Percentiles rank a stretch among this genome's conserved stretches.
Conservation (phyloP, 2,797 vertebrate species). For the Myripristis jacobus region DNA sequence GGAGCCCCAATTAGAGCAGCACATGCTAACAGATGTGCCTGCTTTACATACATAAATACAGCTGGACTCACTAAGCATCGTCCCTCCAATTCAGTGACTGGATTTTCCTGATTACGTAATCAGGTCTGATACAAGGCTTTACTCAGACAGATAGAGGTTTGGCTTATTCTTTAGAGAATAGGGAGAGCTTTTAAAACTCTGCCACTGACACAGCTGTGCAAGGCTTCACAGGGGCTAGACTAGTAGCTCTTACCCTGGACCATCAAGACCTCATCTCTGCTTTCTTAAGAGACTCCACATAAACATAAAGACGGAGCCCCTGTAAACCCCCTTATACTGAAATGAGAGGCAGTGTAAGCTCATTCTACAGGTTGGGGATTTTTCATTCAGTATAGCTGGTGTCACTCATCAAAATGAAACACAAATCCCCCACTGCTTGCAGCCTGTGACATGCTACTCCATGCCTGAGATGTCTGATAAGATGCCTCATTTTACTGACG, state of each 20-base stretch:
- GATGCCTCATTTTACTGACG: slow-evolving; percentile 37
- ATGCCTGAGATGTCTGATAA: slow-evolving; percentile 56
- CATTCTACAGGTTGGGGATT: slow-evolving; percentile 27
- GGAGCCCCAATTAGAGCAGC: slow-evolving; percentile 12
- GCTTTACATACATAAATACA: neutral
- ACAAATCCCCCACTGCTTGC: slow-evolving; percentile 36
- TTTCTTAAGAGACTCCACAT: slow-evolving; percentile 21
- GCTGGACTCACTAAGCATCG: neutral
- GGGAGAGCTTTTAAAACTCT: slow-evolving; percentile 43
- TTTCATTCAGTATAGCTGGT: slow-evolving; percentile 42
- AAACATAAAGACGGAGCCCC: slow-evolving; percentile 19
- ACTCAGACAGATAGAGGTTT: slow-evolving; percentile 21
- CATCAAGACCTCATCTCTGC: slow-evolving; percentile 36
- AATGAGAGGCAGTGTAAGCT: slow-evolving; percentile 13
- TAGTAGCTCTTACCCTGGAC: neutral
- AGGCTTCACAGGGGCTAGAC: slow-evolving; percentile 14
- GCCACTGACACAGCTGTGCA: slow-evolving; percentile 26
- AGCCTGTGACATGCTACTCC: slow-evolving; percentile 37
- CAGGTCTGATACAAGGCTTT: slow-evolving; percentile 45
- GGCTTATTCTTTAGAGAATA: slow-evolving; percentile 42
- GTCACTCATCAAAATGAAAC: slow-evolving; percentile 51
- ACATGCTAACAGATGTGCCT: neutral
- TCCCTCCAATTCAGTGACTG: slow-evolving; percentile 16
- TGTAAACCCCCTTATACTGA: slow-evolving; percentile 14
- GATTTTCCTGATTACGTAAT: slow-evolving; percentile 50